Conservation (phyloP, 2,113 vertebrate genomes). For the Potamarius usumacintae region DNA sequence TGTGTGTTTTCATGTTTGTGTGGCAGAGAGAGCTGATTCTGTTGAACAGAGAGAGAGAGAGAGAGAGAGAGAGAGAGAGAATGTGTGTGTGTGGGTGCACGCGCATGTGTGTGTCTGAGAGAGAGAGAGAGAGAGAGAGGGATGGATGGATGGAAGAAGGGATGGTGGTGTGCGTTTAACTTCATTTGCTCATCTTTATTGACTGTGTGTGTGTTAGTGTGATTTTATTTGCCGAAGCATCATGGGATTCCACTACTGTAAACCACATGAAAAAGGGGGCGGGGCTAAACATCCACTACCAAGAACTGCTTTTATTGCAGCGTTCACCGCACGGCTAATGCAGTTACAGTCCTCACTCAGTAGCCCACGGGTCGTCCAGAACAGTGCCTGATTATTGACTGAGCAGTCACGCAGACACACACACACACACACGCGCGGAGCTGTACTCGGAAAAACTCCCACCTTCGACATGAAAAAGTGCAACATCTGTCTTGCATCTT, state of each 20-base stretch:
- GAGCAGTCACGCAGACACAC: neutral
- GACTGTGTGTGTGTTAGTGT: slow-evolving; percentile 31
- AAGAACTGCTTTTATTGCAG: slow-evolving; percentile 24
- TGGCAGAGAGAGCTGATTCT: neutral
- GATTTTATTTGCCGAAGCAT: slow-evolving; percentile 37
- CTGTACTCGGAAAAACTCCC: neutral
- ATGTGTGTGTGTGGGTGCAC: neutral
- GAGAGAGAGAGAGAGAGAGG: neutral
- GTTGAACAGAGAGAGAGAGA: neutral
- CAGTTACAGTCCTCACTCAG: slow-evolving; percentile 22
- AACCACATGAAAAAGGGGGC: slow-evolving; percentile 32
- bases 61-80: neutral
- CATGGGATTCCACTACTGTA: slow-evolving; percentile 37
- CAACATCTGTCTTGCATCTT: neutral
- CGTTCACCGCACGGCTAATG: neutral
- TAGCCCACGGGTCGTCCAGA: slow-evolving; percentile 13
- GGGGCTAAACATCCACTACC: slow-evolving; percentile 25
- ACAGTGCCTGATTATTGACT: slow-evolving; percentile 6
- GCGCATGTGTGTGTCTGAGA: neutral
- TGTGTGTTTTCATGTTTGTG: slow-evolving; percentile 19
- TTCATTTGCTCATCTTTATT: slow-evolving; percentile 17
- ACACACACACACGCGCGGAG: neutral
- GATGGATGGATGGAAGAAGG: neutral
- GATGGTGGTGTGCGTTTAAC: slow-evolving; percentile 25
- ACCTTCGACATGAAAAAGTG: neutral